phyloP scores from a whole-genome alignment of 2,888 invertebrate genomes.

The Conops quadrifasciatus region DNA sequence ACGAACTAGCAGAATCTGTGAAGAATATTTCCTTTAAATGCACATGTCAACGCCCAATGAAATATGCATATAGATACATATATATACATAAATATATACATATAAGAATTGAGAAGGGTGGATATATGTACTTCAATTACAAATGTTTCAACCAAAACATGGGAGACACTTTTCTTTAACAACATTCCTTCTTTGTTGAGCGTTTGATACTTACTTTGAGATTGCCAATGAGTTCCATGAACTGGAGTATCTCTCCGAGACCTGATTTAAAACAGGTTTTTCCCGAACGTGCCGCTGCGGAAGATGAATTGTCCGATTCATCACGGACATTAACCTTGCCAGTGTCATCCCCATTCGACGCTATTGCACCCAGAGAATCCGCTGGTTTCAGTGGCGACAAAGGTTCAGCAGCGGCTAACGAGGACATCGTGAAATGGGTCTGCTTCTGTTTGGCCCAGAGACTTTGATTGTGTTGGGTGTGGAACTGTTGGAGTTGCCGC shows the following conservation, averaged over 20 bases:
- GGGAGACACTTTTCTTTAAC: too few species aligned
- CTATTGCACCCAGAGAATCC: constrained; percentile 36
- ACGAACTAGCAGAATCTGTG: too few species aligned
- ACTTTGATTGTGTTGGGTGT: constrained; percentile 51
- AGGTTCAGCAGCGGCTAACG: constrained; percentile 58
- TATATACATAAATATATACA: too few species aligned
- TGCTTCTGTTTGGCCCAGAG: constrained; percentile 53
- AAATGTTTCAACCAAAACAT: too few species aligned
- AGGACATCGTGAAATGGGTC: constrained; percentile 58
- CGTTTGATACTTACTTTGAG: constrained; percentile 70
- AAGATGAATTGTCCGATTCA: constrained; percentile 26
- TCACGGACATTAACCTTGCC: constrained; percentile 37
- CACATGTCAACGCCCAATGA: too few species aligned
- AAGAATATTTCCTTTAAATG: too few species aligned
- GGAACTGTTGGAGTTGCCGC: constrained; percentile 50
- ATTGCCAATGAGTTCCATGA: constrained; percentile 76
- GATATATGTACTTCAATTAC: too few species aligned
- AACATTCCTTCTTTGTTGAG: too few species aligned
- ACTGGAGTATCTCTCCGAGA: constrained; percentile 67
- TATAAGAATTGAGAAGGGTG: too few species aligned
- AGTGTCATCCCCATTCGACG: constrained; percentile 37
- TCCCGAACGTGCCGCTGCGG: constrained; percentile 41
- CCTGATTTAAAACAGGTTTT: constrained; percentile 61
- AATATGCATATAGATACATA: too few species aligned
- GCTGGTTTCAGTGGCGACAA: constrained; percentile 45